phyloP scores from a whole-genome alignment of 2,888 invertebrate species.

The Eupithecia dodoneata region DNA sequence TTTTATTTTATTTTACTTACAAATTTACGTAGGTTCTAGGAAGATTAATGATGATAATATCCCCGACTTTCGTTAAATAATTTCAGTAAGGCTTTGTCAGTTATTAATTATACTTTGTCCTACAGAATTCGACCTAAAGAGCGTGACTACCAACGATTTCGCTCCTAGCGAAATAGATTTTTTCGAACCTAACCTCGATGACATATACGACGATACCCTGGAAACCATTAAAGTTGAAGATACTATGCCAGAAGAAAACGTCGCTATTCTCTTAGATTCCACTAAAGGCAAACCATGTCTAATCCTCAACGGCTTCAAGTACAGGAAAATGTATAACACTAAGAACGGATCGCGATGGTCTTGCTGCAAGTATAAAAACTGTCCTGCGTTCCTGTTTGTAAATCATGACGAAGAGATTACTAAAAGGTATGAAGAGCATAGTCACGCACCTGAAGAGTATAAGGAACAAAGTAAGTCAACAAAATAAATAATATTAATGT shows the following conservation, averaged over 20 bases:
- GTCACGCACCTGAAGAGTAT: constrained; percentile 46
- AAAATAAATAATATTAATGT: neutral
- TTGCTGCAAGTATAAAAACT: constrained; percentile 63
- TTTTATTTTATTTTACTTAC: neutral
- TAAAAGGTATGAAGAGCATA: constrained; percentile 59
- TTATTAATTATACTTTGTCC: constrained; percentile 1
- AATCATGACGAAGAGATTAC: constrained; percentile 67
- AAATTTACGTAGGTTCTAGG: neutral
- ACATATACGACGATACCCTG: constrained; percentile 33
- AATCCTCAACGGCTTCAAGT: constrained; percentile 65
- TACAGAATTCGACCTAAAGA: constrained; percentile 30
- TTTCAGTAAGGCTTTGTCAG: neutral
- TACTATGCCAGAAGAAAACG: constrained; percentile 35
- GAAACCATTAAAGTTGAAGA: constrained; percentile 23
- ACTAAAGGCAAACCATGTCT: constrained; percentile 62
- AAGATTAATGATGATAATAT: neutral
- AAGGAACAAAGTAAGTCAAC: neutral
- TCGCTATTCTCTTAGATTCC: constrained; percentile 62
- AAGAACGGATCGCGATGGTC: constrained; percentile 67
- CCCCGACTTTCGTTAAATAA: neutral
- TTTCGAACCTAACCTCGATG: constrained; percentile 41
- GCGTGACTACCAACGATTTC: constrained; percentile 29
- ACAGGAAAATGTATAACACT: constrained; percentile 62
- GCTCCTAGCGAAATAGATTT: constrained; percentile 40
- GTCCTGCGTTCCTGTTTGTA: constrained; percentile 63